Evolutionary conservation across 2,888 invertebrate species (phyloP), one percentile per base, ranked within the genome.

Genomic region (Drosophila emarginata): DNA sequence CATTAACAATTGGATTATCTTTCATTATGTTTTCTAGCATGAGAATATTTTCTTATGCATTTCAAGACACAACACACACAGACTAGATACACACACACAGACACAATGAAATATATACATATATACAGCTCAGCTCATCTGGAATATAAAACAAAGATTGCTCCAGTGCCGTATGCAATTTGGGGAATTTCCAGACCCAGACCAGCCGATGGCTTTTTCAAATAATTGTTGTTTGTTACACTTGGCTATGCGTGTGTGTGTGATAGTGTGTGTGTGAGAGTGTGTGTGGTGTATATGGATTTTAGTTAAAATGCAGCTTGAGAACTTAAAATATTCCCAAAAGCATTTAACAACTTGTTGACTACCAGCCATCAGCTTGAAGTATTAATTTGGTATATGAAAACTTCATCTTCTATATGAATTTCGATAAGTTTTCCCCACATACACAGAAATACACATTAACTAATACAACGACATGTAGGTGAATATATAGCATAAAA

Each of bases 401-500:
- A 21, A 45, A 45, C 45, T 45, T 45, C 18, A 45, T 45, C 45
- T 14, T 21, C 18, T 45, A 45, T 45, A 21, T 45, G 12, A 45
- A 12, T 21, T 45, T 45, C 45, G 45, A 45, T 45, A 21, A 21
- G 18, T 21, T 45, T 45, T 21, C 18, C 15, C 45, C 1, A 45
- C 4, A 45, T 14, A 45, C 18, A 45, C 45, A 18, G 18, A 21
- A 21, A 21, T 11, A 45, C 45, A 15, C 26, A 28, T 39, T 45
- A 45, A 39, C 12, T 45, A 54, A 58, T 45, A 2, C 15, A 26
- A 14, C 26, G 59, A 59, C 59, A 64, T 64, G 40, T 37, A 56
- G 64, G 54, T 60, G 56, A 60, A 40, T 58, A 36, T 32, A 54
- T 37, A 64, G 23, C 61, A 54, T 58, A 64, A 71, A 74, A 67